A percentile compares a stretch with the other conserved stretches of the same genome.
phyloP scores from a whole-genome alignment of 2,888 invertebrate genomes.

The Cephus sareptanus region DNA sequence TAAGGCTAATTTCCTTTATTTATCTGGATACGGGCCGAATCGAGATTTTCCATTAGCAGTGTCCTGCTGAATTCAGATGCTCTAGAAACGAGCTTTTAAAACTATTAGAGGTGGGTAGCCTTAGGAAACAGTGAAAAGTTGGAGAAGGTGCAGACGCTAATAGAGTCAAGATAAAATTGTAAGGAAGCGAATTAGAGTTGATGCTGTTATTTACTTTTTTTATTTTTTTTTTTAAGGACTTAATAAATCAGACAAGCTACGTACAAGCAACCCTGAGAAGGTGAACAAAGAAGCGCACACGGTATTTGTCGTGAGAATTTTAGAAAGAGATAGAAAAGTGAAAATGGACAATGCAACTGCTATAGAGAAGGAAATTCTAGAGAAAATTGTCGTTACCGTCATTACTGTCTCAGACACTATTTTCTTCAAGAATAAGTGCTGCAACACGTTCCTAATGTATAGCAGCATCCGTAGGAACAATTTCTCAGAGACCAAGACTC shows the following conservation, averaged over 20 bases:
- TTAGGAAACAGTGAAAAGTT: not conserved
- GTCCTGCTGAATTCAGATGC: not conserved
- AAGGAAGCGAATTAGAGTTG: not conserved
- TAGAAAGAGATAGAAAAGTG: not conserved
- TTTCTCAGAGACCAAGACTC: not conserved
- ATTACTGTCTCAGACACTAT: not conserved
- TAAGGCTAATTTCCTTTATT: slow-evolving; percentile 6
- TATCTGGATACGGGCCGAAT: slow-evolving; percentile 6
- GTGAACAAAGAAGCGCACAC: not conserved
- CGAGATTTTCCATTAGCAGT: not conserved
- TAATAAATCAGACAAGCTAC: not conserved
- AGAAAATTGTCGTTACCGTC: not conserved
- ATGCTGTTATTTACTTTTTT: not conserved
- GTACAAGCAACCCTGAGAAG: not conserved
- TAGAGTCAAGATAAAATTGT: not conserved
- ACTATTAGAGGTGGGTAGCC: not conserved
- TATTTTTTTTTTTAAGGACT: not conserved
- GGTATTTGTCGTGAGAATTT: not conserved
- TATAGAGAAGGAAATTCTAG: not conserved
- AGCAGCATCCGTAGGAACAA: not conserved
- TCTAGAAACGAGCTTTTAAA: not conserved
- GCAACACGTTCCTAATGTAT: not conserved
- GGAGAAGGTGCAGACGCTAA: not conserved
- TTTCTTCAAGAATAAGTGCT: not conserved
- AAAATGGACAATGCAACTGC: not conserved